Base-by-base conservation (phyloP, 2,797 vertebrate genomes). In the Oreortyx pictus region DNA sequence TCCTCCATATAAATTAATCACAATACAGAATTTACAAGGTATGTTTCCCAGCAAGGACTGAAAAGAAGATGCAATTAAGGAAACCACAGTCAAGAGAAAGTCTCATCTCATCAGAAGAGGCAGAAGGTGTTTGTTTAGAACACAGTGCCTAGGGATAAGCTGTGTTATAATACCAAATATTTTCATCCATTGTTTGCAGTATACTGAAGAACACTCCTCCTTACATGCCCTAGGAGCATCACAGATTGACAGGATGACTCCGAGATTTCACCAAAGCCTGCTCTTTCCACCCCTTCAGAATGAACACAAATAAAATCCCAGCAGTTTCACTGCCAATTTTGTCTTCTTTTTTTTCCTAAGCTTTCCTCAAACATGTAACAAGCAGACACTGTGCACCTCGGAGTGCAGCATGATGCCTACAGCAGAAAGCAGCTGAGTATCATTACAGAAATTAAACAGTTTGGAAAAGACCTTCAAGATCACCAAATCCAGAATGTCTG, bases 31-130 rank as follows among this genome's bases (percentile, higher is more conserved):
- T 52, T 47, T 46, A 37, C 74, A 65, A 39, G 78, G 57, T 13
- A 11, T 59, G 67, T 49, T 93, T 90, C 39, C n/a, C 75, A 79
- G 78, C 62, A 44, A 79, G 62, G 57, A 20, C 60, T 56, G 41
- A 54, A 60, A 56, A 61, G 64, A 75, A 49, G 59, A 57, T 9
- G 64, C 68, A 47, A 31, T 50, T 41, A 56, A 37, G 41, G 74
- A 84, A 85, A 60, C 13, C 43, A 14, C 79, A 39, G 68, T 66
- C 64, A 56, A 61, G 46, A 17, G 33, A 5, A 73, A 37, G 56
- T 13, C 61, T 82, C 17, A 22, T 3, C 66, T 41, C 35, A 29
- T 22, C 84, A 56, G 52, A 57, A 35, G n/a, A 50, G 37, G 25
- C 35, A 71, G 70, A 47, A 29, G 11, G 20, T 20, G 50, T 73